Conservation (phyloP, 2,113 vertebrate species). For the Eurypyga helias region DNA sequence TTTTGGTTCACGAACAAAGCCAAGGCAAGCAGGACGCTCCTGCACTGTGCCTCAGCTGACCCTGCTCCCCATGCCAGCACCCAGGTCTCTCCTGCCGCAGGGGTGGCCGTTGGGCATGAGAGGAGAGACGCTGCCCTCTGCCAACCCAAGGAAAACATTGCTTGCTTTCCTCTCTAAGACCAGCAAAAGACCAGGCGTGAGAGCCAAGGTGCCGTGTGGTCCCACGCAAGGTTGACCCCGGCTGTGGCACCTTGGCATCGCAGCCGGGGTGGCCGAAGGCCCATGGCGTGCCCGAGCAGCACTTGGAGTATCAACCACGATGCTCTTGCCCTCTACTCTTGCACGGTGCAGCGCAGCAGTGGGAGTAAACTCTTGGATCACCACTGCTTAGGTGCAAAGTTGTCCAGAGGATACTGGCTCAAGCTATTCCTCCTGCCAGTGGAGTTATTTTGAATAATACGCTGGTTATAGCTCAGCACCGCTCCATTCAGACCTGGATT, state of each 20-base stretch:
- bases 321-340: rapidly evolving
- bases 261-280: background rate
- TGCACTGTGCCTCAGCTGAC: rapidly evolving
- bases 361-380: rapidly evolving
- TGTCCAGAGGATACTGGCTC: background rate
- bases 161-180: background rate
- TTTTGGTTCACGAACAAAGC: background rate
- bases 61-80: background rate
- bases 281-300: background rate
- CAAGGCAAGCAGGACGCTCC: background rate
- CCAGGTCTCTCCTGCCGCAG: background rate
- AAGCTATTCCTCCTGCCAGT: background rate
- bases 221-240: background rate
- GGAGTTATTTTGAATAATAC: background rate
- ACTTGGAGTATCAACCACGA: background rate
- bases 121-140: constrained; percentile 12
- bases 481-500: background rate
- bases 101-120: background rate
- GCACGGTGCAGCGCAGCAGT: rapidly evolving
- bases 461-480: rapidly evolving
- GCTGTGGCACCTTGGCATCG: rapidly evolving
- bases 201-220: rapidly evolving
- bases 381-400: rapidly evolving
- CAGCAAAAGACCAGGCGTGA: background rate
- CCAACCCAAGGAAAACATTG: background rate